Evolutionary conservation across 2,797 vertebrate genomes (phyloP), one percentile per base, ranked within the genome.

Genomic region (Ptychobarbus kaznakovi): DNA sequence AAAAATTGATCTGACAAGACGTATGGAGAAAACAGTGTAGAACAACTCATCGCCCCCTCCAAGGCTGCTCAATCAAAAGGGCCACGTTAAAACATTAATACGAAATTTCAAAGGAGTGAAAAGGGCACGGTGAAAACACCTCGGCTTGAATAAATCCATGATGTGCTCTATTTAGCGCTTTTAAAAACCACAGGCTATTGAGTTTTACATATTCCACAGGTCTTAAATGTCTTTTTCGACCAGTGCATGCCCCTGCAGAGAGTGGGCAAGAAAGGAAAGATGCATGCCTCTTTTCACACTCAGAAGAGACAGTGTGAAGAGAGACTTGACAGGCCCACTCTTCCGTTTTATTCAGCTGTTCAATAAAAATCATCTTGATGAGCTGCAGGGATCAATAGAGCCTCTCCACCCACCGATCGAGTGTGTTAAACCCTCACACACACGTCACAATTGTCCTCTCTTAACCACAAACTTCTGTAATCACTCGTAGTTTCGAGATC

Each of bases 281-380:
- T 32, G 44, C 13, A 20, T 6, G 69, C 68, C 15, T 65, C 40
- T 63, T 63, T 72, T 73, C 68, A 38, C 68, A 8, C 20, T 72
- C 49, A 12, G 42, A 35, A 53, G n/a, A 63, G 6, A 35, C 6
- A 7, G 63, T 66, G 28, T 65, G 72, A 35, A 49, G 20, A 51
- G 58, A 80, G 83, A 46, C 80, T 76, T 68, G 63, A 82, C 85
- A 82, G 28, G 40, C 35, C 38, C 61, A 86, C 51, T 44, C 49
- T 77, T 49, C 40, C 18, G 7, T 63, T 80, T 75, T 66, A 56
- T 81, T 76, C 32, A 65, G 75, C 61, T 75, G 15, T 86, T 72
- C 65, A 72, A 82, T 77, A 81, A 66, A 83, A 84, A 81, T 75
- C 58, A 81, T 76, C 15, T 84, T 70, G 77, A 84, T 84, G 77